Base-by-base conservation (phyloP, 1,140 invertebrate genomes). In the Antheraea pernyi region DNA sequence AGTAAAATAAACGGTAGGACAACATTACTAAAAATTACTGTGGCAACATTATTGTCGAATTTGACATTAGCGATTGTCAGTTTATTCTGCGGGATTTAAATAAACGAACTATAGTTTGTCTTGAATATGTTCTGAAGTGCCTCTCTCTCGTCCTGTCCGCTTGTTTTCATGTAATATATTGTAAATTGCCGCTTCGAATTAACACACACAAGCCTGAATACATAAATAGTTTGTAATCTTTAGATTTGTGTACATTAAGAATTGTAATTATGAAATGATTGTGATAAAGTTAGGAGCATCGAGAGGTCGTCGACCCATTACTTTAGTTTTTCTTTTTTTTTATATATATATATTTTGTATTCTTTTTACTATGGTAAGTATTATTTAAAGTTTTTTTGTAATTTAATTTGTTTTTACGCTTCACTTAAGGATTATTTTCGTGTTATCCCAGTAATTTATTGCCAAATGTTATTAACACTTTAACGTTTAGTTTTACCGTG, bases 381-480 rank as follows among this genome's bases (percentile, higher is more conserved):
- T 76, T 53, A 53, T 81, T 80, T 81, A 76, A 78, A 67, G 67
- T 69, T 78, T 82, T 78, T 82, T 77, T 78, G 71, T 75, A 75
- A 75, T 73, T 71, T 74, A 73, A 71, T 70, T 79, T 83, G 79
- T 83, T 83, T 85, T 79, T 82, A 81, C 72, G 77, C 78, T 88
- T 84, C 71, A 74, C 79, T 83, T 86, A 84, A 82, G 80, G 76
- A 82, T 84, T 86, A 87, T 85, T 81, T 88, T 89, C 77, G 82
- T 86, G 79, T 89, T 89, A 88, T 89, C 80, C 74, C 83, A 88
- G 86, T 89, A 91, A 90, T 89, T 91, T 91, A 91, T 91, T 91
- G 85, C 87, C 89, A 89, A 89, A 89, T 88, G 86, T 91, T 89
- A 85, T 88, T 88, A 89, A 88, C 86, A 90, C 78, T 79, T 82